Evolutionary conservation across 2,888 invertebrate species (phyloP).

Genomic region (Melieria omissa): DNA sequence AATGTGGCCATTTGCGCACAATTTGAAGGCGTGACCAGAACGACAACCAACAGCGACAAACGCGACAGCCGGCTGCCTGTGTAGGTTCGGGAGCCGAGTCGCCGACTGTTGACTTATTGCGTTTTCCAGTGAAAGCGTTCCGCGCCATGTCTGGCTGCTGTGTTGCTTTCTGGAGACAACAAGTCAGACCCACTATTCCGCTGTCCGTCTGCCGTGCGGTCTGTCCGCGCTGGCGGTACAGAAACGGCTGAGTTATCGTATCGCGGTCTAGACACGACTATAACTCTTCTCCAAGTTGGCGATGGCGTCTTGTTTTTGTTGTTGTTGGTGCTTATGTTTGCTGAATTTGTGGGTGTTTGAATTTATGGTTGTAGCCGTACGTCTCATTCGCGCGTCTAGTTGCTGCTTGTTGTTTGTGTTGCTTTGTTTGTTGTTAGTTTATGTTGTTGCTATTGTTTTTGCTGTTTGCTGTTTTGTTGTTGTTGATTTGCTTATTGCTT

Average conservation of each 20-base stretch:
- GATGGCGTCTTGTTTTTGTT: not conserved
- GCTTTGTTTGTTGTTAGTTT: not conserved
- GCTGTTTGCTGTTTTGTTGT: not conserved
- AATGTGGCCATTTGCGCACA: conserved; percentile 33
- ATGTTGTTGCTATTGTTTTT: not conserved
- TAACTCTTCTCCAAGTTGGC: conserved; percentile 10
- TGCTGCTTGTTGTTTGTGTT: not conserved
- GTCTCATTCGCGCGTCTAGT: not conserved
- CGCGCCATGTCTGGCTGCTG: not conserved
- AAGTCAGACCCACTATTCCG: not conserved
- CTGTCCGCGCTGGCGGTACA: not conserved
- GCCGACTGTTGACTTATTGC: conserved; percentile 20
- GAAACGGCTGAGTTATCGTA: not conserved
- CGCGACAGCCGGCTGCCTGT: not conserved
- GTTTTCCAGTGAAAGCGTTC: conserved; percentile 34
- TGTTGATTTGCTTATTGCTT: not conserved
- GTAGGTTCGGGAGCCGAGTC: not conserved
- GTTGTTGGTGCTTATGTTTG: not conserved
- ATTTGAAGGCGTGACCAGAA: conserved; percentile 37
- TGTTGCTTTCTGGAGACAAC: no score
- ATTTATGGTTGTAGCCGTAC: not conserved
- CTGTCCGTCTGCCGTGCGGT: not conserved
- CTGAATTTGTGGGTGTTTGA: conserved; percentile 11
- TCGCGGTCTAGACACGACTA: conserved; percentile 22
- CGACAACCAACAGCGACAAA: conserved; percentile 10